Base-by-base conservation (phyloP, 2,113 vertebrate genomes). In the Campylomormyrus numenius region DNA sequence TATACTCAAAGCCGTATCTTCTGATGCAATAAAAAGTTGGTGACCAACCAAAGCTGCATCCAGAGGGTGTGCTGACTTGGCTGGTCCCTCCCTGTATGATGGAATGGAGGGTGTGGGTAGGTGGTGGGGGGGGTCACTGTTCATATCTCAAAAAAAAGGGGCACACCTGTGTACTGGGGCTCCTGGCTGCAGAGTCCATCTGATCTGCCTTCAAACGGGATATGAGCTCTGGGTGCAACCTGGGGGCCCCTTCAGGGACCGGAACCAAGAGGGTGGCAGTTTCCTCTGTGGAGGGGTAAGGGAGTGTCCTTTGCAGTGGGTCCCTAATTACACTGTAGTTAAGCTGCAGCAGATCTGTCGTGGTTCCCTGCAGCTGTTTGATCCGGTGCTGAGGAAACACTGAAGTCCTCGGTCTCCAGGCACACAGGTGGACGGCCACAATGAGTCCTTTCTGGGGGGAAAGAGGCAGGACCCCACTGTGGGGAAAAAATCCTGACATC, bases 221-320 rank as follows among this genome's bases (percentile, higher is more conserved):
- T 15, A 35, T 85, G 90, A 90, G 83, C 48, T 88, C 58, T 87
- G 11, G 46, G 91, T 92, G 92, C 92, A 2, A 2, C 27, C 53
- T 88, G 46, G 45, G 84, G 45, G 24, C 48, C 45, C 10, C 48
- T 49, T 86, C 11, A n/a, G 45, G 48, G 84, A 24, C 50, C 46
- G 11, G 45, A 86, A 80, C 74, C 17, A 5, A 80, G 8, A 48
- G 84, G 48, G 46, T 86, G 92, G 92, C 92, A 90, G 90, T 95
- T 96, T 95, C 95, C 94, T 94, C 93, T 93, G 94, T 94, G 95
- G 95, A 94, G 94, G 92, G 92, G 93, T 85, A 77, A 93, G 83
- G 85, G 89, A 52, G 87, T 2, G 42, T 88, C 17, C 77, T 49
- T 85, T 86, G 42, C 21, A 74, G 86, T 49, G 48, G 21, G 19